Evolutionary conservation across 2,888 invertebrate species (phyloP).

Genomic region (Zaprionus bogoriensis): DNA sequence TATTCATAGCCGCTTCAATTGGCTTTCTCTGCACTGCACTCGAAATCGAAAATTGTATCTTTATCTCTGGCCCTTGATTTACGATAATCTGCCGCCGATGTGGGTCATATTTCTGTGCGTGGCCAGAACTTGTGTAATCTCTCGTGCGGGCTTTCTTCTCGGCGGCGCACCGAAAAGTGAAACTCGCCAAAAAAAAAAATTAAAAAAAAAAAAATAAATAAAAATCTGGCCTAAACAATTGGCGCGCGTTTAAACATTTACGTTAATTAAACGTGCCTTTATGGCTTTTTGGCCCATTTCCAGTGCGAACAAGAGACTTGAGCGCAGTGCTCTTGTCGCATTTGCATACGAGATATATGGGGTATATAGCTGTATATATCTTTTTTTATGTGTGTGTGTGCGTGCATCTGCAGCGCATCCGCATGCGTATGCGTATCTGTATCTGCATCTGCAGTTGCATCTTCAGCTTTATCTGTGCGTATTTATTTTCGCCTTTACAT

Average conservation of each 20-base stretch:
- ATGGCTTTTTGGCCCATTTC: conserved; percentile 42
- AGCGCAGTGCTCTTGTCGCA: conserved; percentile 35
- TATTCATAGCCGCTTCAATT: too few species aligned
- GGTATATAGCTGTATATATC: not conserved
- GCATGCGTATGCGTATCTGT: conserved; percentile 3
- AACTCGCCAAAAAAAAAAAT: conserved; percentile 40
- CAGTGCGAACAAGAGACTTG: conserved; percentile 17
- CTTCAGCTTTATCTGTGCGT: conserved; percentile 67
- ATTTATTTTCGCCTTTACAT: conserved; percentile 66
- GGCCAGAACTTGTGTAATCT: conserved; percentile 39
- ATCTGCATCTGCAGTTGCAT: conserved; percentile 15
- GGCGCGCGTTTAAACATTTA: conserved; percentile 32
- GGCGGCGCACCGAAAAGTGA: conserved; percentile 54
- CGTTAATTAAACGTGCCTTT: conserved; percentile 49
- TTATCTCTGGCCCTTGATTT: too few species aligned
- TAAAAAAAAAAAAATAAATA: conserved; percentile 11
- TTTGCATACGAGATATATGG: conserved; percentile 16
- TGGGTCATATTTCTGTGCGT: conserved; percentile 56
- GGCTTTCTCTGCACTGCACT: too few species aligned
- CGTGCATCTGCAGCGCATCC: conserved; percentile 20
- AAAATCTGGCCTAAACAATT: conserved; percentile 53
- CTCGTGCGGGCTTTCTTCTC: conserved; percentile 57
- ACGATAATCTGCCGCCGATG: too few species aligned
- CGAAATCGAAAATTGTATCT: too few species aligned
- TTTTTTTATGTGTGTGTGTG: conserved; percentile 2